These are phyloP conservation scores for Acipenser ruthenus DNA, from an alignment of 2,797 vertebrate species.

Conservation along the genomic window DNA sequence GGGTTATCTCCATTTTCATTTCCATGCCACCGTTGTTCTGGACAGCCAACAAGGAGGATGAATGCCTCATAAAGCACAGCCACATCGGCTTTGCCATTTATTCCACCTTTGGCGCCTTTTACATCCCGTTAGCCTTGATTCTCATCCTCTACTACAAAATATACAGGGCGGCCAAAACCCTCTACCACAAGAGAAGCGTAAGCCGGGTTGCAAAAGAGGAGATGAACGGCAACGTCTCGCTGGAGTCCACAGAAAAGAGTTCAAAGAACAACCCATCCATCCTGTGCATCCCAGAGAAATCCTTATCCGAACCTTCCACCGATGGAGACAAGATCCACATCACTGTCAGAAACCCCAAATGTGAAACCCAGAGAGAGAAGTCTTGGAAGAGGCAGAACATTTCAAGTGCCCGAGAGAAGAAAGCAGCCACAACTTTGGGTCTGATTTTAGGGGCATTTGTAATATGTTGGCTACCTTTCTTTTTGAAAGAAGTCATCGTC, in stretches of 20 bases:
- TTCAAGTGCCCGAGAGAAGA: slow-evolving; percentile 82
- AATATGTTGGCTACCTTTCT: slow-evolving; percentile 96
- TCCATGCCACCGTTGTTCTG: slow-evolving; percentile 87
- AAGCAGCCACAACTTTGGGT: slow-evolving; percentile 86
- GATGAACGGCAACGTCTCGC: slow-evolving; percentile 78
- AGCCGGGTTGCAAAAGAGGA: slow-evolving; percentile 79
- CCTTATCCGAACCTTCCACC: slow-evolving; percentile 76
- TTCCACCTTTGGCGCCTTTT: slow-evolving; percentile 92
- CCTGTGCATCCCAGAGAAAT: slow-evolving; percentile 74
- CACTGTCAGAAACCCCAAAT: slow-evolving; percentile 54
- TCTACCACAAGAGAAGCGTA: slow-evolving; percentile 81
- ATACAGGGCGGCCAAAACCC: slow-evolving; percentile 86
- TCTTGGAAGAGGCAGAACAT: slow-evolving; percentile 79
- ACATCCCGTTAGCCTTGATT: slow-evolving; percentile 86
- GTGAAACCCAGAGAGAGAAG: slow-evolving; percentile 67
- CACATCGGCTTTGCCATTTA: slow-evolving; percentile 87
- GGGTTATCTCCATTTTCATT: slow-evolving; percentile 87
- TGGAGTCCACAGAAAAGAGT: slow-evolving; percentile 64
- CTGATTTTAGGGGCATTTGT: slow-evolving; percentile 93
- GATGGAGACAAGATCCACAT: slow-evolving; percentile 69
- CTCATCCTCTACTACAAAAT: slow-evolving; percentile 98
- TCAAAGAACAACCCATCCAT: slow-evolving; percentile 60
- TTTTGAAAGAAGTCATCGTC: slow-evolving; percentile 91
- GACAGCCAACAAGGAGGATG: slow-evolving; percentile 68
- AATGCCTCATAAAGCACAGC: slow-evolving; percentile 87